phyloP scores from a whole-genome alignment of 2,797 vertebrate genomes.

The Platyrinchus mystaceus region DNA sequence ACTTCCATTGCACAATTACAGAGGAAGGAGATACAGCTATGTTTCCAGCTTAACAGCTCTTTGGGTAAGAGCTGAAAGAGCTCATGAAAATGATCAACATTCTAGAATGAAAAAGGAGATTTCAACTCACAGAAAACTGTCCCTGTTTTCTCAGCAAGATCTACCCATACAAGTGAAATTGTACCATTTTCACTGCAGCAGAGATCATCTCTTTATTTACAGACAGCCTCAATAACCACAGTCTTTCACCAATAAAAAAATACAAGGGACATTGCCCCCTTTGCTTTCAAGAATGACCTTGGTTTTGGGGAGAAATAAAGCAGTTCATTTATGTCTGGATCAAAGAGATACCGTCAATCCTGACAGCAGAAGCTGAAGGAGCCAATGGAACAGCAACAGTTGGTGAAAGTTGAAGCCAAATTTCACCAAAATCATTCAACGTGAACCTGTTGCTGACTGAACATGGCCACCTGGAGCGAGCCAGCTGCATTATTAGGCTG shows the following conservation, averaged over 20 bases:
- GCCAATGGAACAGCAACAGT: not conserved
- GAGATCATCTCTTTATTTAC: not conserved
- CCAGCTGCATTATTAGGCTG: not conserved
- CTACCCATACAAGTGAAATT: not conserved
- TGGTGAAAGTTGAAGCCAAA: not conserved
- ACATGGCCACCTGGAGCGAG: not conserved
- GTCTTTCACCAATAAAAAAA: not conserved
- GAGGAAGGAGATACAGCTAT: not conserved
- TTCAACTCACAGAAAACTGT: not conserved
- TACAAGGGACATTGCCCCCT: accelerated
- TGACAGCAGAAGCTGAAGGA: not conserved
- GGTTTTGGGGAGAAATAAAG: not conserved
- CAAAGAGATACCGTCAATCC: not conserved
- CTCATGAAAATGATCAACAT: not conserved
- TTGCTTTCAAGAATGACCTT: not conserved
- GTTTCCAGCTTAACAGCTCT: not conserved
- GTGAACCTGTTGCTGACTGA: not conserved
- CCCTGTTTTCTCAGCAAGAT: not conserved
- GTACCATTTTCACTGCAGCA: not conserved
- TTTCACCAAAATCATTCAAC: not conserved
- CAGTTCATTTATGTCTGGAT: not conserved
- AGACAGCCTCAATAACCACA: not conserved
- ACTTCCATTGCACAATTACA: not conserved
- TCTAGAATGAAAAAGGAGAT: not conserved
- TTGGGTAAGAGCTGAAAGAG: not conserved